Percentiles rank a stretch among this genome's conserved stretches.
phyloP scores from a whole-genome alignment of 2,113 vertebrate species.

The Ifrita kowaldi region DNA sequence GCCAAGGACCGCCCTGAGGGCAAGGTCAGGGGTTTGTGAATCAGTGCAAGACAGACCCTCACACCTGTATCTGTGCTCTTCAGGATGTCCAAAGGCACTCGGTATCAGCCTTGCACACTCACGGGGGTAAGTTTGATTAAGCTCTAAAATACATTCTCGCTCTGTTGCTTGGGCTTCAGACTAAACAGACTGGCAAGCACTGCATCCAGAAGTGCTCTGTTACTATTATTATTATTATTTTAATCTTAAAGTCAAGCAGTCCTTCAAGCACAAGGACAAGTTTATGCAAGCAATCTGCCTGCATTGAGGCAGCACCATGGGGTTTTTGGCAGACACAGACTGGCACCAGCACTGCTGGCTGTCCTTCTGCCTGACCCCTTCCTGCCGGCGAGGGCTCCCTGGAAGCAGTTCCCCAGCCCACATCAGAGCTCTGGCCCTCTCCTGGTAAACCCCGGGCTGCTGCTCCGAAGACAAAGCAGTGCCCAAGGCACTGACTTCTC shows the following conservation, averaged over 20 bases:
- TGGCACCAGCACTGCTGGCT: neutral
- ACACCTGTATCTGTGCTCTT: neutral
- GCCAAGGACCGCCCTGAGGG: neutral
- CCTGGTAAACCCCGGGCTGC: fast-evolving
- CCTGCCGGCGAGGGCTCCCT: neutral
- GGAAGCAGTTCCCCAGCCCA: neutral
- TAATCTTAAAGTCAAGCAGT: neutral
- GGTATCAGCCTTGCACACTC: neutral
- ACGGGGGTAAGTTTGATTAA: neutral
- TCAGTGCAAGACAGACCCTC: neutral
- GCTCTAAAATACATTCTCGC: neutral
- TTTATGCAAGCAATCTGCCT: neutral
- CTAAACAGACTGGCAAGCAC: neutral
- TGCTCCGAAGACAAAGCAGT: neutral
- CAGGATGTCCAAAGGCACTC: neutral
- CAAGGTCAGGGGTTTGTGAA: neutral
- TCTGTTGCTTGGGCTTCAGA: neutral
- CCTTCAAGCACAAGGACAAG: neutral
- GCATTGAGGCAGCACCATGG: neutral
- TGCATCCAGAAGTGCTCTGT: neutral
- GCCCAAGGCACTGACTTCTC: neutral
- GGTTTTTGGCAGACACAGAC: neutral
- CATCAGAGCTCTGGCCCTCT: neutral
- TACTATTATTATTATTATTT: neutral
- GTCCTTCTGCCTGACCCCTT: neutral